These are phyloP conservation scores for Empidonax traillii DNA, from an alignment of 2,113 vertebrate genomes.

Conservation along the genomic window DNA sequence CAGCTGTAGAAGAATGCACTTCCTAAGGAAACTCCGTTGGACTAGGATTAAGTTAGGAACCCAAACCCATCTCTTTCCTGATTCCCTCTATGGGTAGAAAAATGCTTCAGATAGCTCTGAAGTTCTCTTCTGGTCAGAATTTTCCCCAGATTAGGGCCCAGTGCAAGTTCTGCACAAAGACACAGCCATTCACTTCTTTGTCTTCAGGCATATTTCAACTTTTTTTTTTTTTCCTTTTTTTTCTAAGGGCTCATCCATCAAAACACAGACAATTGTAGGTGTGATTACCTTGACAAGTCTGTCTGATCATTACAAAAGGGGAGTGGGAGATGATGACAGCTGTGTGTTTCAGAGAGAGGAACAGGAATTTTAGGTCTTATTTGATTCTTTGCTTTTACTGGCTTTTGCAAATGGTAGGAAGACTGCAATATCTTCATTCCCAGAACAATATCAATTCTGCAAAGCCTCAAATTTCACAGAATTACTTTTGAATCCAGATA, in stretches of 20 bases:
- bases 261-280: background rate
- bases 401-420: background rate
- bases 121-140: background rate
- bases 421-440: background rate
- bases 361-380: background rate
- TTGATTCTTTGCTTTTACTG: background rate
- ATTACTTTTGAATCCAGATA: conserved; percentile 31
- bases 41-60: background rate
- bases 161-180: background rate
- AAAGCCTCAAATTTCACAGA: background rate
- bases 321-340: background rate
- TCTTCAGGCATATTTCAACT: background rate
- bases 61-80: background rate
- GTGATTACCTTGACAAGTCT: background rate
- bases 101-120: background rate
- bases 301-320: background rate
- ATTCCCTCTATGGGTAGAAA: background rate
- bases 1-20: background rate
- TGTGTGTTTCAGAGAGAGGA: background rate
- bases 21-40: background rate
- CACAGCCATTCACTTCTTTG: background rate
- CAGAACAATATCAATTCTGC: background rate
- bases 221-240: background rate
- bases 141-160: background rate
- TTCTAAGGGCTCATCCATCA: background rate